phyloP scores from a whole-genome alignment of 2,797 vertebrate species.

The Cyclopterus lumpus region DNA sequence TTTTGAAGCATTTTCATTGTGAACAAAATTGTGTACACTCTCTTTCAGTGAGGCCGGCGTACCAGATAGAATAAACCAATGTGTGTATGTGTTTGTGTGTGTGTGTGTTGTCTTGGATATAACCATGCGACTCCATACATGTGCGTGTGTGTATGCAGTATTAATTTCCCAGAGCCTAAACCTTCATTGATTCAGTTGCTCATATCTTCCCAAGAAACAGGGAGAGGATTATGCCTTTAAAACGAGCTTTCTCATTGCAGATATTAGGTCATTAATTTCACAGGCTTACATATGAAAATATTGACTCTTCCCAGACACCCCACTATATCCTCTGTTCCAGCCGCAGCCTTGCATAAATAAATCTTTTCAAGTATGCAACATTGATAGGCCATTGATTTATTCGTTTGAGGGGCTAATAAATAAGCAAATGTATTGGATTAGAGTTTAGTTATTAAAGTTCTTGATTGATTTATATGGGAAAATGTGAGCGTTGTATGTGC shows the following conservation, averaged over 20 bases:
- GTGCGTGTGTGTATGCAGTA: constrained; percentile 51
- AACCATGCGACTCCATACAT: not conserved
- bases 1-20: constrained; percentile 30
- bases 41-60: not conserved
- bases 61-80: not conserved
- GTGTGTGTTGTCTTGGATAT: constrained; percentile 10
- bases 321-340: constrained; percentile 70
- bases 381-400: constrained; percentile 80
- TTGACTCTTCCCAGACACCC: constrained; percentile 84
- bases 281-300: constrained; percentile 86
- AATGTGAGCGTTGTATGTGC: not conserved
- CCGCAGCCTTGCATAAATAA: constrained; percentile 76
- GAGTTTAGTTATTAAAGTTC: constrained; percentile 73
- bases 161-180: constrained; percentile 78
- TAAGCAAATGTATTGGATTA: constrained; percentile 77
- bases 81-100: not conserved
- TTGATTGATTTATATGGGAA: constrained; percentile 71
- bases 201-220: constrained; percentile 74
- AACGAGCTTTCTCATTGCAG: constrained; percentile 81
- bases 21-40: too few relatives aligned
- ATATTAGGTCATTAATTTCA: constrained; percentile 86
- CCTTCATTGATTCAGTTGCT: constrained; percentile 78
- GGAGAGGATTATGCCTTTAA: constrained; percentile 80
- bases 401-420: constrained; percentile 75
- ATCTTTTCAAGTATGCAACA: constrained; percentile 70